Conservation (phyloP, 1,140 invertebrate genomes). For the Philotrypesis tridentata region DNA sequence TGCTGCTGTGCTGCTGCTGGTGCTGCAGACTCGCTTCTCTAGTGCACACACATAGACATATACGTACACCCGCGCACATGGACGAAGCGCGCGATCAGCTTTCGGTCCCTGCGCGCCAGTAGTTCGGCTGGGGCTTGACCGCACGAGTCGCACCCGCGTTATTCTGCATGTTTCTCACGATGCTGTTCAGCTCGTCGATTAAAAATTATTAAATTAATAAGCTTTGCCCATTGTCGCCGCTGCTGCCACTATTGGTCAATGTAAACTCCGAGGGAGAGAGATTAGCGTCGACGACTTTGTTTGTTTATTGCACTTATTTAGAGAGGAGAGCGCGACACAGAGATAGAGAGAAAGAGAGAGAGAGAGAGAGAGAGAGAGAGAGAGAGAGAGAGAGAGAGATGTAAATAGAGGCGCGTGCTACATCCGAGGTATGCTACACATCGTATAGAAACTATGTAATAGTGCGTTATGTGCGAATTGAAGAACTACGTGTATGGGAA, state of each 20-base stretch:
- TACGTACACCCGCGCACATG: neutral
- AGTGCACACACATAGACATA: neutral
- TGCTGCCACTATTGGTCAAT: neutral
- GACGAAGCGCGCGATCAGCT: neutral
- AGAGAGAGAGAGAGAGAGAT: neutral
- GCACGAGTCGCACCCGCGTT: neutral
- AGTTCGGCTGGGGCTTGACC: neutral
- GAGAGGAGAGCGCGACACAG: too few relatives aligned
- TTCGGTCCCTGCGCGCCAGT: neutral
- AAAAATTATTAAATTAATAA: too few relatives aligned
- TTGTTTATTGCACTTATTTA: neutral
- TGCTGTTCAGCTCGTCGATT: too few relatives aligned
- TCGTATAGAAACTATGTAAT: neutral
- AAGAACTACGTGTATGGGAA: neutral
- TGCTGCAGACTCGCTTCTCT: too few relatives aligned
- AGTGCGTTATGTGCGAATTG: neutral
- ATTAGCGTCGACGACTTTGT: too few relatives aligned
- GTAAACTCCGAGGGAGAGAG: too few relatives aligned
- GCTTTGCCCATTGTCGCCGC: neutral
- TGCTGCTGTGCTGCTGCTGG: too few relatives aligned
- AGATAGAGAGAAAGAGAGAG: neutral
- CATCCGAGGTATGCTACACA: neutral
- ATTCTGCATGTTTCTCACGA: too few relatives aligned
- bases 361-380: too few relatives aligned
- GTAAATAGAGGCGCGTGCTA: slow-evolving; percentile 33